Percentiles rank a stretch among this genome's conserved stretches.
Conservation (phyloP, 2,888 invertebrate genomes). For the Sylvicola cinctus region DNA sequence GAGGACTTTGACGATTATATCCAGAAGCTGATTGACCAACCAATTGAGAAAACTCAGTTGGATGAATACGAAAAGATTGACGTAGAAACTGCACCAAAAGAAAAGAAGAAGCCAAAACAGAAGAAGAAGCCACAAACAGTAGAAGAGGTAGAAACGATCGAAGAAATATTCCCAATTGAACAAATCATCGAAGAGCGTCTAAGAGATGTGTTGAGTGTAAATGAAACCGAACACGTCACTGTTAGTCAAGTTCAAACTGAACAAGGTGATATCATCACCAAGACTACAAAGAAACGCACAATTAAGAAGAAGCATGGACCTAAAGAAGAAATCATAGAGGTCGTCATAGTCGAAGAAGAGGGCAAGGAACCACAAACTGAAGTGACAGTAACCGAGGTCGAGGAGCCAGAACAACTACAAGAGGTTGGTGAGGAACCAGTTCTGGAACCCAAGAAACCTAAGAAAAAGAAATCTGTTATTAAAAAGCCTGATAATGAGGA, state of each 20-base stretch:
- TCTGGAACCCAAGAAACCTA: slow-evolving; percentile 4
- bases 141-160: neutral
- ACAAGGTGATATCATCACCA: slow-evolving; percentile 20
- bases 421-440: neutral
- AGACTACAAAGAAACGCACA: slow-evolving; percentile 23
- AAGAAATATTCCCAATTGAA: neutral
- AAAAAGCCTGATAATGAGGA: slow-evolving; percentile 12
- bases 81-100: slow-evolving; percentile 4
- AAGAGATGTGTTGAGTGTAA: neutral
- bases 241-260: slow-evolving; percentile 12
- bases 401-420: neutral
- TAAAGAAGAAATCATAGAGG: slow-evolving; percentile 21
- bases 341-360: slow-evolving; percentile 18
- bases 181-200: neutral
- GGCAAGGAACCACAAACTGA: slow-evolving; percentile 25
- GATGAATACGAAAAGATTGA: slow-evolving; percentile 9
- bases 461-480: slow-evolving; percentile 3
- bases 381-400: slow-evolving; percentile 17
- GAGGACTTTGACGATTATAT: slow-evolving; percentile 18
- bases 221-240: neutral
- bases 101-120: slow-evolving; percentile 1
- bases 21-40: slow-evolving; percentile 14
- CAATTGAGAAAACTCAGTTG: slow-evolving; percentile 11
- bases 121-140: slow-evolving; percentile 2
- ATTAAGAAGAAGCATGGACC: slow-evolving; percentile 23